Evolutionary conservation across 2,113 vertebrate species (phyloP).

Genomic region (Orthonyx spaldingii): DNA sequence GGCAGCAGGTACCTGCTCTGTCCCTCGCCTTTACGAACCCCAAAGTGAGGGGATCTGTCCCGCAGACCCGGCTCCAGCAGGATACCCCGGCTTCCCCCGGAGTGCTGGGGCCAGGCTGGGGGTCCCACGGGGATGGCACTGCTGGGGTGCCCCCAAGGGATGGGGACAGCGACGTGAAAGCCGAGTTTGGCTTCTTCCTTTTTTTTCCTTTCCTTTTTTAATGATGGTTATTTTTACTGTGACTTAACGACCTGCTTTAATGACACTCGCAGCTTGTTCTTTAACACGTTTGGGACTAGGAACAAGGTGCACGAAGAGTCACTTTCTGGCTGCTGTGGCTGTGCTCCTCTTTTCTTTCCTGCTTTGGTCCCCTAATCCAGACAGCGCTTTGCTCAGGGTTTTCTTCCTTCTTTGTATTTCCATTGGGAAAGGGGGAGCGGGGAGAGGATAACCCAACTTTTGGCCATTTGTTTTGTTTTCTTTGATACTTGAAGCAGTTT

Average conservation of each 20-base stretch:
- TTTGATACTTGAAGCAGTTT: constrained; percentile 53
- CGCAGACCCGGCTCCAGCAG: fast-evolving
- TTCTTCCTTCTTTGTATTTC: constrained; percentile 47
- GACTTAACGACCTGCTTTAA: neutral
- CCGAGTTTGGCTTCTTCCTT: neutral
- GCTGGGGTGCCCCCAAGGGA: neutral
- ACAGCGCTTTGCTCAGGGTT: constrained; percentile 57
- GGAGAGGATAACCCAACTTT: constrained; percentile 23
- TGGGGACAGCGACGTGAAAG: neutral
- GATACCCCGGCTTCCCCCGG: fast-evolving
- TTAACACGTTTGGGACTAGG: neutral
- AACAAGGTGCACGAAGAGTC: neutral
- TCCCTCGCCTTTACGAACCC: neutral
- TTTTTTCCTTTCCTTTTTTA: neutral
- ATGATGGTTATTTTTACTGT: neutral
- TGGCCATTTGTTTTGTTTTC: constrained; percentile 19
- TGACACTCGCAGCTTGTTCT: neutral
- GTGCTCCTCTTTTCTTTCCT: neutral
- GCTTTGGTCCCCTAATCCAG: neutral
- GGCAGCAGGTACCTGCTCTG: neutral
- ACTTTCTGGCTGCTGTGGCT: neutral
- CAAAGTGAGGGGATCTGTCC: neutral
- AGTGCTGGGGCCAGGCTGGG: neutral
- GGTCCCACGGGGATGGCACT: neutral
- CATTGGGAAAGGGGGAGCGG: neutral